Evolutionary conservation across 2,797 vertebrate species (phyloP).

Genomic region (Rhinella marina): DNA sequence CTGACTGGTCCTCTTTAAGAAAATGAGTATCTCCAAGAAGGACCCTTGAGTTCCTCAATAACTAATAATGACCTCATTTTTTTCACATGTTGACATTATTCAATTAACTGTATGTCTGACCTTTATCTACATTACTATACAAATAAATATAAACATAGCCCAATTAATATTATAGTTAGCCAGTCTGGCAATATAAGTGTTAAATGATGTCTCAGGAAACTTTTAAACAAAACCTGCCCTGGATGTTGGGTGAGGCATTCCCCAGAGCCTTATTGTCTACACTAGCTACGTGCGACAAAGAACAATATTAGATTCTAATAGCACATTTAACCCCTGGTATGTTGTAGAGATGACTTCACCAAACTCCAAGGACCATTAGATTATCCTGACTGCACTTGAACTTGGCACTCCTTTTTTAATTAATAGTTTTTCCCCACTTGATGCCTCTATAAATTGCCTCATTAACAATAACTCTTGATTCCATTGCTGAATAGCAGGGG

Average conservation of each 20-base stretch:
- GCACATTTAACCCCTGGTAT: conserved; percentile 33
- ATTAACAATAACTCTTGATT: not conserved
- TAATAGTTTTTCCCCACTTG: not conserved
- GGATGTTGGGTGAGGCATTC: conserved; percentile 58
- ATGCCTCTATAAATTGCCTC: not conserved
- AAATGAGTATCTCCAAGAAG: too few species aligned
- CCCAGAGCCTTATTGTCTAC: conserved; percentile 57
- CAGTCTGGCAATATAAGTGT: conserved; percentile 6
- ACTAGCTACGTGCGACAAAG: conserved; percentile 42
- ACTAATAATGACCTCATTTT: not conserved
- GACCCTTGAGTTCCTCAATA: not conserved
- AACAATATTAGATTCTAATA: conserved; percentile 54
- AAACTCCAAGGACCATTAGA: not conserved
- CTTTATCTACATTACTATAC: not conserved
- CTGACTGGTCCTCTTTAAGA: too few species aligned
- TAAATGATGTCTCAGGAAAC: conserved; percentile 51
- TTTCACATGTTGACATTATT: not conserved
- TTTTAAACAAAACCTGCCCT: conserved; percentile 59
- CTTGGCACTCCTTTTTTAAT: not conserved
- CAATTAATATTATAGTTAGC: not conserved
- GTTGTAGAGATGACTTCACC: conserved; percentile 18
- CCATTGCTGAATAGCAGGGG: not conserved
- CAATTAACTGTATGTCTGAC: not conserved
- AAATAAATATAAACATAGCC: not conserved
- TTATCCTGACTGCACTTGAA: not conserved